Conservation (phyloP, 2,888 invertebrate genomes). For the Parasteatoda lunata region DNA sequence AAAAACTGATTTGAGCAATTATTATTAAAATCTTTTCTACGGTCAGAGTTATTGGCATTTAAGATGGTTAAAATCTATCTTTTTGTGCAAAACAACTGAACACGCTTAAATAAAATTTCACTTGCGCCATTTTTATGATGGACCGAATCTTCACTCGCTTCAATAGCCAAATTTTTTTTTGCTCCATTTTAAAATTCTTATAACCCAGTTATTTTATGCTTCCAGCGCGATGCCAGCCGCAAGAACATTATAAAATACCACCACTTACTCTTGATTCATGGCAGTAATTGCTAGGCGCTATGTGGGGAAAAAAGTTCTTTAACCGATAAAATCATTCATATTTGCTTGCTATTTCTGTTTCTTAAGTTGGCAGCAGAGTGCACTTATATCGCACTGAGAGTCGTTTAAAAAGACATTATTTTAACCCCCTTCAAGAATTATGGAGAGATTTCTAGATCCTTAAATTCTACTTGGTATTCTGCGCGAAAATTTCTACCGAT, state of each 20-base stretch:
- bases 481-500: slow-evolving; percentile 9
- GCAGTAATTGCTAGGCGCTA: not conserved
- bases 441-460: slow-evolving; percentile 15
- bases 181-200: not conserved
- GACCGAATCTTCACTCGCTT: too few species aligned
- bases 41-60: too few species aligned
- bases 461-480: slow-evolving; percentile 42
- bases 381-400: slow-evolving; percentile 19
- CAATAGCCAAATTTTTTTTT: too few species aligned
- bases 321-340: slow-evolving; percentile 5
- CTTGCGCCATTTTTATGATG: too few species aligned
- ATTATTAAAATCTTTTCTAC: too few species aligned
- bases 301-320: not conserved
- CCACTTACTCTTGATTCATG: not conserved
- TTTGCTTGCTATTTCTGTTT: not conserved
- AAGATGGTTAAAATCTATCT: too few species aligned
- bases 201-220: not conserved
- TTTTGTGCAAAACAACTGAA: too few species aligned
- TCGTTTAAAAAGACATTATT: slow-evolving; percentile 59
- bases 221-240: not conserved
- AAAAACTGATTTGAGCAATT: too few species aligned
- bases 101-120: too few species aligned
- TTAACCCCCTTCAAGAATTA: slow-evolving; percentile 29
- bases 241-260: not conserved
- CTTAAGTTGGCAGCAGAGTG: slow-evolving; percentile 7